These are phyloP conservation scores for Pteropus rufus DNA, from an alignment of 2,797 vertebrate genomes.

Conservation along the genomic window DNA sequence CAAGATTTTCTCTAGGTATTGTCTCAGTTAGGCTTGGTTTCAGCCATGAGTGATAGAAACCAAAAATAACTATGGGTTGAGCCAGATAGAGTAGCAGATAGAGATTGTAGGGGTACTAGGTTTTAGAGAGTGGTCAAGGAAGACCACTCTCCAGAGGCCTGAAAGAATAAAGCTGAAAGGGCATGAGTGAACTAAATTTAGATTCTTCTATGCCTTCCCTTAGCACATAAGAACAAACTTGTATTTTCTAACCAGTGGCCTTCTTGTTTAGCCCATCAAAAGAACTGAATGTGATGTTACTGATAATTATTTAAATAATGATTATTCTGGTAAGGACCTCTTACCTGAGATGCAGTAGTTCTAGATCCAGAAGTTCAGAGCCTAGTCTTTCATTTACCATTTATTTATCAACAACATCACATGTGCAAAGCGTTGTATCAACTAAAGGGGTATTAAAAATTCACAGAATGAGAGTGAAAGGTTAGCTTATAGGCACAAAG, in stretches of 20 bases:
- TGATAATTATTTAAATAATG: neutral
- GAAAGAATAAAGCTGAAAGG: neutral
- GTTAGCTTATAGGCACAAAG: neutral
- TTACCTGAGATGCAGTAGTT: neutral
- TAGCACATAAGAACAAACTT: neutral
- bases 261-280: neutral
- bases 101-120: neutral
- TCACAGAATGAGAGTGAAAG: neutral
- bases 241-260: neutral
- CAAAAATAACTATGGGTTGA: neutral
- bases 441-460: neutral
- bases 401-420: neutral
- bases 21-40: neutral
- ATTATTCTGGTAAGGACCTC: neutral
- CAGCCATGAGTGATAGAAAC: neutral
- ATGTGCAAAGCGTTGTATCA: neutral
- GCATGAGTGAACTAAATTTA: neutral
- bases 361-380: neutral
- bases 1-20: neutral
- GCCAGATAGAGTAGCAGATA: neutral
- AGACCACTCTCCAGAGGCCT: neutral
- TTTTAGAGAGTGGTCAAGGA: neutral
- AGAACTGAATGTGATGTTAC: neutral
- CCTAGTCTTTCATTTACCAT: neutral
- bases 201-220: neutral